Evolutionary conservation across 2,113 vertebrate species (phyloP), one percentile per base, ranked within the genome.

Genomic region (Aramus guarauna): DNA sequence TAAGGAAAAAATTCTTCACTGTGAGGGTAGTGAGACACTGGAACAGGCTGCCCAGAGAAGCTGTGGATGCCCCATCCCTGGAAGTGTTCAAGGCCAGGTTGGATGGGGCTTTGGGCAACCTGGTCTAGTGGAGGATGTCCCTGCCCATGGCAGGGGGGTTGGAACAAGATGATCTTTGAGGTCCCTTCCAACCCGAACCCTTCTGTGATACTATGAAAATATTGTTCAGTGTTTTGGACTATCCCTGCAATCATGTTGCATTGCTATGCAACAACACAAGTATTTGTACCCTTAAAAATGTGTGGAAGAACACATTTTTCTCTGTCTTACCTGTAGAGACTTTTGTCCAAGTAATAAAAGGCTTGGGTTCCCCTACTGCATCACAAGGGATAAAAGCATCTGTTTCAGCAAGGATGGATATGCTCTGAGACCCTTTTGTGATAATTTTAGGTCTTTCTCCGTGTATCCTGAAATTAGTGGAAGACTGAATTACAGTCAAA

Each of bases 321-420:
- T 39, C 8, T 14, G 3, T 55, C 98, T 92, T 98, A 99, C 99
- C 99, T 97, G 98, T 99, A 50, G 98, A 98, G 36, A 99, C 96
- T 97, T 99, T 99, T 34, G 98, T 99, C 99, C 99, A 99, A 30
- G 98, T 98, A 71, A 99, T 88, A 71, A 98, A 98, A 47, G 99
- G 99, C 75, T 74, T 97, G 9, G 99, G 99, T 14, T 98, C 98
- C 23, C 99, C 99, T 9, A 87, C 71, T 7, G 98, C 97, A 73
- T 98, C 98, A 92, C 99, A 99, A n/a, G 98, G 98, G 60, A 99
- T 97, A 63, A 96, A 53, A 43, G 96, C 98, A 79, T 99, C 98
- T 8, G 90, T 96, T 96, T 99, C 99, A 10, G 98, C 98, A 26
- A 97, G 96, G 80, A 98, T 95, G 1, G 98, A 98, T 85, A 99